These are phyloP conservation scores for Datnioides undecimradiatus DNA, from an alignment of 2,113 vertebrate species.

Conservation along the genomic window DNA sequence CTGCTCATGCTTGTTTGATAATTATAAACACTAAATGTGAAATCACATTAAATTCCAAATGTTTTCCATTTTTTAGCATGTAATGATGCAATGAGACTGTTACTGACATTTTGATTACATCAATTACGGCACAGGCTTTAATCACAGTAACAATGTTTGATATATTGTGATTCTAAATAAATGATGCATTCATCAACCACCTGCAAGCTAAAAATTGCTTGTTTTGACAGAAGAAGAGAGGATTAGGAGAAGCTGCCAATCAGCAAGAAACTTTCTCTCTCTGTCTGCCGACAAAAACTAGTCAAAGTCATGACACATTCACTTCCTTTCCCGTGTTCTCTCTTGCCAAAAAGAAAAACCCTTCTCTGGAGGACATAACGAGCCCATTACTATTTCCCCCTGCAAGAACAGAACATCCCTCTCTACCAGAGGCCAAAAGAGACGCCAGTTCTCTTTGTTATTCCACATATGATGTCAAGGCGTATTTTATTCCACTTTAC, in stretches of 20 bases:
- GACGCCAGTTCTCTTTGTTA: conserved; percentile 13
- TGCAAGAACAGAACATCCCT: conserved; percentile 49
- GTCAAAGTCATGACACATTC: conserved; percentile 5
- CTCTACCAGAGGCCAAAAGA: conserved; percentile 27
- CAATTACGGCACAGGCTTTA: conserved; percentile 36
- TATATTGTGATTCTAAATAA: conserved; percentile 52
- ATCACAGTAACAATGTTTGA: conserved; percentile 47
- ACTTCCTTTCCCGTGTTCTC: neutral
- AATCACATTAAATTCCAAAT: conserved; percentile 6
- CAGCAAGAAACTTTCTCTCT: conserved; percentile 23
- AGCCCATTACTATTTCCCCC: conserved; percentile 18
- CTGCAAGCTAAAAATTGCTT: conserved; percentile 56
- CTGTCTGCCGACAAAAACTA: conserved; percentile 6
- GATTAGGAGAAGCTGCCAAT: conserved; percentile 46
- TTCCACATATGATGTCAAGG: conserved; percentile 12
- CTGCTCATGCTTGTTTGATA: neutral
- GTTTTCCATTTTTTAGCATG: neutral
- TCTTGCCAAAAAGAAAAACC: conserved; percentile 21
- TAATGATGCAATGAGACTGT: neutral
- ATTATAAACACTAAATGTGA: conserved; percentile 29
- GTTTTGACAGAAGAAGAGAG: conserved; percentile 47
- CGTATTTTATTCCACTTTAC: conserved; percentile 14
- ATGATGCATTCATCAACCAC: conserved; percentile 69
- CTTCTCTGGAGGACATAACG: conserved; percentile 20
- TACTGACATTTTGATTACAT: conserved; percentile 50